These are phyloP conservation scores for Xyliphius kryptos DNA, from an alignment of 2,113 vertebrate genomes.

Conservation along the genomic window DNA sequence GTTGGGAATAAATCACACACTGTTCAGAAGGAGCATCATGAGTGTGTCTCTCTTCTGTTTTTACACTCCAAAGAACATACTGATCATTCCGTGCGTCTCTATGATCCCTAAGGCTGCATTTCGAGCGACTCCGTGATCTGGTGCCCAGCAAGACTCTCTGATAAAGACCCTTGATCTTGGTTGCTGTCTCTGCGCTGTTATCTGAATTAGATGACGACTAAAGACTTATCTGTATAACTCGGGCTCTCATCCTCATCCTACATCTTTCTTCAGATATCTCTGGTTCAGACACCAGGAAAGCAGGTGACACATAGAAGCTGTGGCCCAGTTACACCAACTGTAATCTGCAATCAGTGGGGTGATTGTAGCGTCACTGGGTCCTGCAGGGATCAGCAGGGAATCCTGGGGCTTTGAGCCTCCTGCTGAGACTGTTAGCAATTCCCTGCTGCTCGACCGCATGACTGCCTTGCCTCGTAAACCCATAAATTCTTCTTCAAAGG, in stretches of 20 bases:
- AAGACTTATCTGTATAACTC: slow-evolving; percentile 44
- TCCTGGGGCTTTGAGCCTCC: slow-evolving; percentile 25
- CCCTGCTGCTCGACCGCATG: slow-evolving; percentile 60
- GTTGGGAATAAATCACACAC: too few species aligned
- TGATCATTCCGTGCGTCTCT: too few species aligned
- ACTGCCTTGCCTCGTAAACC: slow-evolving; percentile 66
- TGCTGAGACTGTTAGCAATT: slow-evolving; percentile 71
- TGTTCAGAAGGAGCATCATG: too few species aligned
- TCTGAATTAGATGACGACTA: slow-evolving; percentile 31
- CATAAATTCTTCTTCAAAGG: slow-evolving; percentile 76
- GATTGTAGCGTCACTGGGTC: slow-evolving; percentile 26
- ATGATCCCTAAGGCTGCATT: slow-evolving; percentile 1
- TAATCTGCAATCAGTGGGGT: slow-evolving; percentile 2
- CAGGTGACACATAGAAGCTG: slow-evolving; percentile 2
- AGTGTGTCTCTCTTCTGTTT: neutral
- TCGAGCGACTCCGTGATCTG: slow-evolving; percentile 30
- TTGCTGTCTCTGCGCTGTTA: slow-evolving; percentile 42
- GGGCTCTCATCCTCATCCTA: slow-evolving; percentile 19
- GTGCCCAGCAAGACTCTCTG: slow-evolving; percentile 43
- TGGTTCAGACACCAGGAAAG: neutral
- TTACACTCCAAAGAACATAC: too few species aligned
- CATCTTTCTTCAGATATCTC: neutral
- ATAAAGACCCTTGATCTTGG: slow-evolving; percentile 48
- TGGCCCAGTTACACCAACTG: slow-evolving; percentile 3
- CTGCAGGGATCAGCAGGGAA: slow-evolving; percentile 26